Conservation (phyloP, 53 echinoderm and acorn worm genomes). For the Arbacia lixula region DNA sequence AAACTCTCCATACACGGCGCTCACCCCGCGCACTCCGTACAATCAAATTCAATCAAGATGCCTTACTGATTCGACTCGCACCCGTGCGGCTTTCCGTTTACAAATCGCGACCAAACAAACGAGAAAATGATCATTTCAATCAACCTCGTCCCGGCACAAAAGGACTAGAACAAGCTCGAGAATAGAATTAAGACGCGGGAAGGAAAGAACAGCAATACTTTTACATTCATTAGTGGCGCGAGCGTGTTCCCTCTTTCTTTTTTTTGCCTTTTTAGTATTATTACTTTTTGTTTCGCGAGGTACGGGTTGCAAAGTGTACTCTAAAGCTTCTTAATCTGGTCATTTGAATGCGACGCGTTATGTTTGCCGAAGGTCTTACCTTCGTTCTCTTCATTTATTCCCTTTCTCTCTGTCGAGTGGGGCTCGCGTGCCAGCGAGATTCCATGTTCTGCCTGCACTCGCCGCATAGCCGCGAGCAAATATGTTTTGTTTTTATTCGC, state of each 20-base stretch:
- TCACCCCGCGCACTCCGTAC: background rate
- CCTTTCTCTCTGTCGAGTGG: constrained; percentile 3
- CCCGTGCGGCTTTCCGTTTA: constrained; percentile 24
- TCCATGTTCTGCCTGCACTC: background rate
- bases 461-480: background rate
- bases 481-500: background rate
- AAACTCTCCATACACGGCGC: no score
- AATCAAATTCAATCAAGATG: constrained; percentile 26
- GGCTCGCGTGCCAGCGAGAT: background rate
- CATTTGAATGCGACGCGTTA: constrained; percentile 18
- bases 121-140: constrained; percentile 18
- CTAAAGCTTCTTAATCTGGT: constrained; percentile 25
- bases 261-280: constrained; percentile 7
- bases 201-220: constrained; percentile 24
- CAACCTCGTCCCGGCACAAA: background rate
- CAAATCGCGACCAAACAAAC: constrained; percentile 26
- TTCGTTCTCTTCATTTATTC: constrained; percentile 22
- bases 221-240: constrained; percentile 32
- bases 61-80: constrained; percentile 27
- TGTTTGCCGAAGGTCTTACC: constrained; percentile 36
- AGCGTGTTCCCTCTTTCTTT: constrained; percentile 12
- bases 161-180: constrained; percentile 5
- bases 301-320: constrained; percentile 45
- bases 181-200: constrained; percentile 3
- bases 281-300: no score